A percentile compares a stretch with the other conserved stretches of the same genome.
Evolutionary conservation across 2,888 invertebrate species (phyloP).

Genomic region (Enchytraeus crypticus): DNA sequence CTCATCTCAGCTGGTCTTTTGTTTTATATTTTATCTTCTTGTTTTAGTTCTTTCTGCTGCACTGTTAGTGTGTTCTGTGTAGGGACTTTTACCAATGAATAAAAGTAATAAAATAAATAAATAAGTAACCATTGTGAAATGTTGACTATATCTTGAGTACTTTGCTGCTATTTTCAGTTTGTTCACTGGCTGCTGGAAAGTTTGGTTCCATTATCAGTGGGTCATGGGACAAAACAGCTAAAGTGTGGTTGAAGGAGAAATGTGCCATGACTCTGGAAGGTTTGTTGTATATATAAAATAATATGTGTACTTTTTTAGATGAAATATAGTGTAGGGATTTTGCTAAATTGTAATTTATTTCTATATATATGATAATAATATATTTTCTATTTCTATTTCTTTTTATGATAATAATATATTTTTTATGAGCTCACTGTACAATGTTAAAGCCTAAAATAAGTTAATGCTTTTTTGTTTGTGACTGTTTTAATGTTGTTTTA

Average conservation of each 20-base stretch:
- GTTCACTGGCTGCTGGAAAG: slow-evolving; percentile 49
- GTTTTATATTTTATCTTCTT: neutral
- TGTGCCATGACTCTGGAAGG: slow-evolving; percentile 53
- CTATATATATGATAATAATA: neutral
- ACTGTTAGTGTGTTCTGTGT: neutral
- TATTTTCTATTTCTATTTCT: neutral
- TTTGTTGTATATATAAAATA: slow-evolving; percentile 13
- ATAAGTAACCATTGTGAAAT: too few species aligned
- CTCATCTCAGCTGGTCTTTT: too few species aligned
- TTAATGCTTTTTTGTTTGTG: neutral
- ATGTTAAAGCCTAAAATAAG: neutral
- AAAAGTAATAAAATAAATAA: too few species aligned
- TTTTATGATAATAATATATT: neutral
- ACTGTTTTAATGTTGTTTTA: neutral
- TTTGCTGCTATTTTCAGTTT: slow-evolving; percentile 44
- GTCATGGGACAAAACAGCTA: slow-evolving; percentile 85
- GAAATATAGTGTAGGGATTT: too few species aligned
- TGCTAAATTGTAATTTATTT: neutral
- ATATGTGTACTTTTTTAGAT: neutral
- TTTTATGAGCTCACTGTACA: neutral
- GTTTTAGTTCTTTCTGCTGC: neutral
- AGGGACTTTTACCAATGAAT: too few species aligned
- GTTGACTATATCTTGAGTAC: neutral
- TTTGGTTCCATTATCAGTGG: slow-evolving; percentile 65
- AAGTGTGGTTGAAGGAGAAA: slow-evolving; percentile 64